Conservation (phyloP, 2,113 vertebrate species). For the Mus pahari region DNA sequence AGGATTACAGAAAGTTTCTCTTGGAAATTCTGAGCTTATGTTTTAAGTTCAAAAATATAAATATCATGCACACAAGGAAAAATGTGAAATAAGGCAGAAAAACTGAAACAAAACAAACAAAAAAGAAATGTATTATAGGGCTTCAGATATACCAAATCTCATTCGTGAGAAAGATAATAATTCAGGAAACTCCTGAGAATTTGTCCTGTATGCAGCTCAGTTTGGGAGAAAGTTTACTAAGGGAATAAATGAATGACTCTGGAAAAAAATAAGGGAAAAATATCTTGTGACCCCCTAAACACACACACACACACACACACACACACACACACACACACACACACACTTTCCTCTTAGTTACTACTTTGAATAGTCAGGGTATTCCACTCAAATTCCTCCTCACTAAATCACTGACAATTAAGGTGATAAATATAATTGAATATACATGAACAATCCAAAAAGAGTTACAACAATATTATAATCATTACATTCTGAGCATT, state of each 20-base stretch:
- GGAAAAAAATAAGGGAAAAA: neutral
- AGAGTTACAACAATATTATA: neutral
- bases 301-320: too few species aligned
- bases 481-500: neutral
- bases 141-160: neutral
- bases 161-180: neutral
- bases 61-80: neutral
- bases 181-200: slow-evolving; percentile 4
- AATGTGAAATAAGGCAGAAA: neutral
- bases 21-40: slow-evolving; percentile 11
- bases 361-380: neutral
- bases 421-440: neutral
- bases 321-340: too few species aligned
- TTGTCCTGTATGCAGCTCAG: neutral
- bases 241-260: neutral
- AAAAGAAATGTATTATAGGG: neutral
- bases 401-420: neutral
- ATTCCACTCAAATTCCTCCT: neutral
- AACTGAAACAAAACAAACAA: neutral
- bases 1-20: slow-evolving; percentile 21
- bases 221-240: neutral
- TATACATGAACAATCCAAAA: neutral
- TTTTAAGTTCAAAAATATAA: slow-evolving; percentile 5
- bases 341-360: neutral
- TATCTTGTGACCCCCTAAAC: neutral